phyloP scores from a whole-genome alignment of 2,888 invertebrate genomes.

The Plebejus argus region DNA sequence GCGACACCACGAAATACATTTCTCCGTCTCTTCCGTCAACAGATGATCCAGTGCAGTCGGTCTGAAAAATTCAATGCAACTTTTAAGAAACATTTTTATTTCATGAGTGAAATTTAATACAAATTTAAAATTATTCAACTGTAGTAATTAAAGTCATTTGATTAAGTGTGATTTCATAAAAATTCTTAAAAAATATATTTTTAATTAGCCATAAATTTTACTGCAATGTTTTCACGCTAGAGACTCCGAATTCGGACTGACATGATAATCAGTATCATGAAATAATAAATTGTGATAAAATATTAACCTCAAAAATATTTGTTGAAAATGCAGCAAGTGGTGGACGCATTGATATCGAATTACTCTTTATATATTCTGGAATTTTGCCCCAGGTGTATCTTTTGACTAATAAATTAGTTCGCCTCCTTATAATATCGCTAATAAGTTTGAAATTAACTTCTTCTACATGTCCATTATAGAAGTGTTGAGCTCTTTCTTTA shows the following conservation, averaged over 20 bases:
- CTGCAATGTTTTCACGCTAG: too few species aligned
- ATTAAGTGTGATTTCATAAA: too few species aligned
- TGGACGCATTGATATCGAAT: constrained; percentile 85
- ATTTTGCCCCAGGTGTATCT: constrained; percentile 89
- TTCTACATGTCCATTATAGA: constrained; percentile 93
- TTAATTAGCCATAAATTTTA: too few species aligned
- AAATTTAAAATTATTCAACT: too few species aligned
- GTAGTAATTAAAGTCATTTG: too few species aligned
- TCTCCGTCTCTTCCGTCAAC: constrained; percentile 91
- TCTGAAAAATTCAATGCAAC: constrained; percentile 75
- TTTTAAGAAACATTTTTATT: not conserved
- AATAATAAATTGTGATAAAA: not conserved
- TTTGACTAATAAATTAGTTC: constrained; percentile 90
- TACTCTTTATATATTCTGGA: constrained; percentile 87
- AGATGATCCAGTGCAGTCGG: constrained; percentile 88
- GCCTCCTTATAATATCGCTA: constrained; percentile 89
- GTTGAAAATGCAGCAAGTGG: constrained; percentile 91
- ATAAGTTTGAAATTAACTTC: constrained; percentile 91
- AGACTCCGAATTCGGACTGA: too few species aligned
- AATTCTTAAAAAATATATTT: too few species aligned
- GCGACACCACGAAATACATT: constrained; percentile 92
- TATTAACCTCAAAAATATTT: constrained; percentile 87
- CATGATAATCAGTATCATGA: too few species aligned
- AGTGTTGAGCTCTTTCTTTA: constrained; percentile 92
- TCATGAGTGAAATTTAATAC: too few species aligned